A percentile compares a stretch with the other conserved stretches of the same genome.
Evolutionary conservation across 2,797 vertebrate species (phyloP).

Genomic region (Capromys pilorides): DNA sequence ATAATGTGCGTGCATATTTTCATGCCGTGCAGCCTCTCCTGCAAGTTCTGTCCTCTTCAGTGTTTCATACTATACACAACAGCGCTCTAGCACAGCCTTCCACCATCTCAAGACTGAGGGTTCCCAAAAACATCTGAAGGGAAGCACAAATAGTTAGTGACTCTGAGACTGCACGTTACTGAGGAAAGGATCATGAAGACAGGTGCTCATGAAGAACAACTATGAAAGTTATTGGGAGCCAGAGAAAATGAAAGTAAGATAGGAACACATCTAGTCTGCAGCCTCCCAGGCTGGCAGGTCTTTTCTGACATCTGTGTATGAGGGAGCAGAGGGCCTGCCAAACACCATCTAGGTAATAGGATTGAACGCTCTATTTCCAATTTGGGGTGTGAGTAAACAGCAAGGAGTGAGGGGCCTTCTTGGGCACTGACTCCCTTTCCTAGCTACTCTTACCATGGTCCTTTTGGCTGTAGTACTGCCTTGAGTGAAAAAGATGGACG

Average conservation of each 20-base stretch:
- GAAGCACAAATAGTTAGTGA: background rate
- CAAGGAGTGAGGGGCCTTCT: background rate
- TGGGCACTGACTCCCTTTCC: background rate
- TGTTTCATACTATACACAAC: background rate
- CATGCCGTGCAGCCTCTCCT: constrained; percentile 41
- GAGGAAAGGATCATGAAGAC: background rate
- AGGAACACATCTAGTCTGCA: background rate
- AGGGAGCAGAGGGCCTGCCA: background rate
- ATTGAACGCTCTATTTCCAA: background rate
- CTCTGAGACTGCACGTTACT: background rate
- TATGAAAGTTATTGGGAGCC: background rate
- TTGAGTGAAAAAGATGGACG: constrained; percentile 50
- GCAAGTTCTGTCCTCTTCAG: constrained; percentile 49
- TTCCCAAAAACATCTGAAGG: constrained; percentile 15
- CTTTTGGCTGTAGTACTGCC: background rate
- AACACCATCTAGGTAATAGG: background rate
- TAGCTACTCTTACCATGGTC: background rate
- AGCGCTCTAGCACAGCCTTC: constrained; percentile 19
- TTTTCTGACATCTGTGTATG: background rate
- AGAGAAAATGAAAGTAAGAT: background rate
- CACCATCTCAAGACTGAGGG: constrained; percentile 37
- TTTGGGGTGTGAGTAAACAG: background rate
- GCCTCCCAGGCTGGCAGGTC: background rate
- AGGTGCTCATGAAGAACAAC: background rate
- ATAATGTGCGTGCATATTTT: constrained; percentile 66